Percentiles rank a stretch among this genome's conserved stretches.
Conservation (phyloP, 2,113 vertebrate species). For the Nothocercus julius region DNA sequence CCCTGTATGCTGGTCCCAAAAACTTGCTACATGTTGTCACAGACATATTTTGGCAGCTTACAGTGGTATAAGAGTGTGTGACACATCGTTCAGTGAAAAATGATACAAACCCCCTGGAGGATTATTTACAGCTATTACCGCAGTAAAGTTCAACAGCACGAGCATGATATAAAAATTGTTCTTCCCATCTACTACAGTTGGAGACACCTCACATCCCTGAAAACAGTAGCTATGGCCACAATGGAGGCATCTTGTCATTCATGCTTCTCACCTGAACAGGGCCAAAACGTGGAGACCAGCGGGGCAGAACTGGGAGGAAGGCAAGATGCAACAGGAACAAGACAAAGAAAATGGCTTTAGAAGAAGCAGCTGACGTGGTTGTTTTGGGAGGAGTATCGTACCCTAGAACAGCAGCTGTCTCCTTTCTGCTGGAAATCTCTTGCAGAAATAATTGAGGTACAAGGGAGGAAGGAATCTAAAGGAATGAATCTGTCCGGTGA, state of each 20-base stretch:
- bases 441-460: not conserved
- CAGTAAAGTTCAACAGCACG: constrained; percentile 43
- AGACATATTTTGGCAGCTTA: constrained; percentile 15
- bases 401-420: not conserved
- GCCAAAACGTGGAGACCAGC: not conserved
- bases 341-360: not conserved
- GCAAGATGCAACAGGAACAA: not conserved
- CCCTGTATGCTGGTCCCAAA: not conserved
- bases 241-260: not conserved
- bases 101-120: not conserved
- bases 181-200: not conserved
- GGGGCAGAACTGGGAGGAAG: not conserved
- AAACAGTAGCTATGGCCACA: constrained; percentile 1
- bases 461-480: not conserved
- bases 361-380: not conserved
- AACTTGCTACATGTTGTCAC: not conserved
- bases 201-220: not conserved
- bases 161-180: not conserved
- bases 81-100: constrained; percentile 28
- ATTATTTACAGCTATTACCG: constrained; percentile 44
- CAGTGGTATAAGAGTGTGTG: not conserved
- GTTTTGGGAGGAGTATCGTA: not conserved
- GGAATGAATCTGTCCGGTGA: not conserved
- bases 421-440: not conserved
- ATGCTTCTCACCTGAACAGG: not conserved